Conservation (phyloP, 2,888 invertebrate species). For the Idaea straminata region DNA sequence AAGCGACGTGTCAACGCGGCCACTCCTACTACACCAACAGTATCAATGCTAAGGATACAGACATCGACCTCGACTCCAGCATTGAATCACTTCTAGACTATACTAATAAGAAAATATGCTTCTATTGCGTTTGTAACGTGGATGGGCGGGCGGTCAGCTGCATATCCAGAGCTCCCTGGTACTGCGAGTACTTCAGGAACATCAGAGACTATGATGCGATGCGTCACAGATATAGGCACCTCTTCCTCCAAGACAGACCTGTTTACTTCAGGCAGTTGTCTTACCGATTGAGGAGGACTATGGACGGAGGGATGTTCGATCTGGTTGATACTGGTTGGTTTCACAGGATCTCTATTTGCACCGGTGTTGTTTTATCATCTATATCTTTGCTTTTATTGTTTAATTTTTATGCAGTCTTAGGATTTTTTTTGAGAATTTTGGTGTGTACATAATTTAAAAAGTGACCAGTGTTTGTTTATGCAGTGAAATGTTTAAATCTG, state of each 20-base stretch:
- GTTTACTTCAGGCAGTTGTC: conserved; percentile 58
- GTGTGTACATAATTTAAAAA: conserved; percentile 1
- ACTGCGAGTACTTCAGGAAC: conserved; percentile 54
- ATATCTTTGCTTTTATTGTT: conserved; percentile 13
- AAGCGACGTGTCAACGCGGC: conserved; percentile 52
- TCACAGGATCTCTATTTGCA: conserved; percentile 22
- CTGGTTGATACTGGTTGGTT: conserved; percentile 41
- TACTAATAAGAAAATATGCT: conserved; percentile 41
- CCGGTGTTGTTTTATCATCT: conserved; percentile 24
- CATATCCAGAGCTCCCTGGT: conserved; percentile 47
- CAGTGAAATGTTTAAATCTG: too few species aligned
- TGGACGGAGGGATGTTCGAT: conserved; percentile 58
- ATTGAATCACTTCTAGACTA: conserved; percentile 52
- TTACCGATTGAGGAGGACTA: conserved; percentile 59
- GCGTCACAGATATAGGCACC: conserved; percentile 42
- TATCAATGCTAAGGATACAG: conserved; percentile 47
- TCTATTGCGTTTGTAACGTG: conserved; percentile 57
- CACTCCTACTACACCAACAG: conserved; percentile 63
- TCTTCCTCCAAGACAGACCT: conserved; percentile 57
- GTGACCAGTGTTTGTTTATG: too few species aligned
- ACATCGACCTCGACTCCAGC: conserved; percentile 45
- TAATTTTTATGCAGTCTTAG: conserved; percentile 10
- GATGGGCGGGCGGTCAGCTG: conserved; percentile 43
- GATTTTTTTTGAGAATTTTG: background rate
- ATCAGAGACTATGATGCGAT: conserved; percentile 33